A percentile compares a stretch with the other conserved stretches of the same genome.
Conservation (phyloP, 2,797 vertebrate genomes). For the Hoplostethus atlanticus region DNA sequence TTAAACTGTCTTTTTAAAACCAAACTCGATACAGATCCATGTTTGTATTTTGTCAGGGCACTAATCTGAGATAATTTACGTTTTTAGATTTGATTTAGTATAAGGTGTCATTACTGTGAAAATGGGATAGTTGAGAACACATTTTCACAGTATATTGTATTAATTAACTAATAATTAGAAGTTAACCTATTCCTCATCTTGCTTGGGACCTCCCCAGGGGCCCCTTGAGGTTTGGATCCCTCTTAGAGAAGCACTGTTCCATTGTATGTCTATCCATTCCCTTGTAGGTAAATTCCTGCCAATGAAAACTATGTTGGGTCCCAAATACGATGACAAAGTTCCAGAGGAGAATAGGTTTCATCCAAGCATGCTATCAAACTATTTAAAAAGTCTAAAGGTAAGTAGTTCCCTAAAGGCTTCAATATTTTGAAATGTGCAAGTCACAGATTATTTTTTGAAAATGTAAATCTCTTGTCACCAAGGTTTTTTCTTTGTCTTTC, state of each 20-base stretch:
- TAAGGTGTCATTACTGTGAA: background rate
- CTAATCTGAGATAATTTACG: background rate
- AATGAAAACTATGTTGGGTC: constrained; percentile 98
- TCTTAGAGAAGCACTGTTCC: background rate
- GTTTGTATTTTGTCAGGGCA: background rate
- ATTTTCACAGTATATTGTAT: background rate
- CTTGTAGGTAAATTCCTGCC: constrained; percentile 95
- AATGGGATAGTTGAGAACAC: background rate
- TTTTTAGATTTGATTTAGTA: background rate
- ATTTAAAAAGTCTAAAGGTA: constrained; percentile 97
- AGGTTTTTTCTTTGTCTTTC: constrained; percentile 5
- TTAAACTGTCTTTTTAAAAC: background rate
- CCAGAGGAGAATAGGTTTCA: constrained; percentile 97
- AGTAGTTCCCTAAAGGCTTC: constrained; percentile 24
- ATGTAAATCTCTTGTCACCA: background rate
- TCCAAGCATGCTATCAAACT: constrained; percentile 97
- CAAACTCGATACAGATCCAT: background rate
- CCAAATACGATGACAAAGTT: constrained; percentile 96
- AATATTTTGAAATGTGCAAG: background rate
- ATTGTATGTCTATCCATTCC: constrained; percentile 1
- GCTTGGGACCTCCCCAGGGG: too few species aligned
- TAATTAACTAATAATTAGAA: too few species aligned
- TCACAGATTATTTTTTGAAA: background rate
- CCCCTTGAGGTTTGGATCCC: background rate
- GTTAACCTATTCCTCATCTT: background rate